A percentile compares a stretch with the other conserved stretches of the same genome.
Evolutionary conservation across 2,113 vertebrate species (phyloP).

Genomic region (Excalfactoria chinensis): DNA sequence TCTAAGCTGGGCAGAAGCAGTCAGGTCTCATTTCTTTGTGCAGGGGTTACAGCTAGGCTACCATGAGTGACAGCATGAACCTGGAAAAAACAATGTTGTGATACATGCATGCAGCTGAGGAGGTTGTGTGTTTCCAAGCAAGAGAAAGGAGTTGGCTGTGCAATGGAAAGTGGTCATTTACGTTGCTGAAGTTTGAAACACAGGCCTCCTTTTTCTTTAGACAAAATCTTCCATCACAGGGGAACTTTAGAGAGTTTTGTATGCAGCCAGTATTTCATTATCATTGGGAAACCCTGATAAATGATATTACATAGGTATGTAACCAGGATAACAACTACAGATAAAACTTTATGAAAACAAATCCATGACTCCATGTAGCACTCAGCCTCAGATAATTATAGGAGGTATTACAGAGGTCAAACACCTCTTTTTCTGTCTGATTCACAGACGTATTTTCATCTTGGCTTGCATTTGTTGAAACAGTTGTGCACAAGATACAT

Average conservation of each 20-base stretch:
- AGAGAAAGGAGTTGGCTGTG: not conserved
- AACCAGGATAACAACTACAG: not conserved
- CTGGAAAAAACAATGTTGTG: not conserved
- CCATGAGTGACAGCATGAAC: not conserved
- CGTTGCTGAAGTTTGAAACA: rapidly evolving
- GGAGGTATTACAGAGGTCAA: not conserved
- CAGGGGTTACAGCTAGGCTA: not conserved
- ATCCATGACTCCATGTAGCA: not conserved
- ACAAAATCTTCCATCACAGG: not conserved
- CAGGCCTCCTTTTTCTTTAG: not conserved
- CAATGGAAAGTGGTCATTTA: not conserved
- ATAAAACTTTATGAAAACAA: not conserved
- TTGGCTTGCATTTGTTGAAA: not conserved
- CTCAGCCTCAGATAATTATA: not conserved
- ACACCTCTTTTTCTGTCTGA: not conserved
- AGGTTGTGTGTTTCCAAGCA: not conserved
- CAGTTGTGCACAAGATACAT: not conserved
- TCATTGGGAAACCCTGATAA: not conserved
- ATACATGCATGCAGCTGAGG: not conserved
- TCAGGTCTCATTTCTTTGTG: not conserved
- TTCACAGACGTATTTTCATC: not conserved
- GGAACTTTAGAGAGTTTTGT: not conserved
- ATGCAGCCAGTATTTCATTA: not conserved
- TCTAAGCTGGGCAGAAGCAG: not conserved
- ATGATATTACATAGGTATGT: not conserved